Base-by-base conservation (phyloP, 1,140 invertebrate species). In the Diuraphis noxia region DNA sequence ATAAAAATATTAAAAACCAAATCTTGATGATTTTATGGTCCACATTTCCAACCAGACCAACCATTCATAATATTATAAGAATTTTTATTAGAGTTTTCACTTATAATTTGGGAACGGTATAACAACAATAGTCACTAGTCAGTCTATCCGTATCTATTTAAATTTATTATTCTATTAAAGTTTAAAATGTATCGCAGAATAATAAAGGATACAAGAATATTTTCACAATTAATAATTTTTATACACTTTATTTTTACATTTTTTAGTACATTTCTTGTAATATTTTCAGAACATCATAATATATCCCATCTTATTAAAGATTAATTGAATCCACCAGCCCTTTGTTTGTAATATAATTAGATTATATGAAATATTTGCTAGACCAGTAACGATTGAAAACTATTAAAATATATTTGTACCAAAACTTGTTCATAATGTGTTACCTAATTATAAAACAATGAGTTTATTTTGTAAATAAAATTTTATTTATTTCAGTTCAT, bases 401-500 rank as follows among this genome's bases (percentile, higher is more conserved):
- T 72, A n/a, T 72, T 72, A n/a, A 72, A 72, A 72, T 17, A 34
- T 17, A 72, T 72, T n/a, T 72, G 13, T n/a, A 72, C 3, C 30
- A 72, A 13, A 3, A n/a, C 30, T 72, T 72, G 56, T 72, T n/a
- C 30, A 72, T 81, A 82, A 40, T 46, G 19, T 34, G 13, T 85
- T 34, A n/a, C n/a, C n/a, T n/a, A 19, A 34, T 49, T 85, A 36
- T 46, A 21, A 49, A 49, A 85, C 84, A 85, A 85, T 23, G 34
- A 8, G 9, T 36, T 86, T 36, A 25, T 86, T 49, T 34, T 87
- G 49, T 56, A 87, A 56, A 56, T 87, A 87, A 38, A 87, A 56
- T 87, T 17, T 85, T 46, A 10, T 87, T 87, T 52, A 52, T 38
- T 87, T 87, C 85, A 87, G 85, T 87, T 87, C 85, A 56, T 87